Base-by-base conservation (phyloP, 2,888 invertebrate species). In the Nemotelus nigrinus region DNA sequence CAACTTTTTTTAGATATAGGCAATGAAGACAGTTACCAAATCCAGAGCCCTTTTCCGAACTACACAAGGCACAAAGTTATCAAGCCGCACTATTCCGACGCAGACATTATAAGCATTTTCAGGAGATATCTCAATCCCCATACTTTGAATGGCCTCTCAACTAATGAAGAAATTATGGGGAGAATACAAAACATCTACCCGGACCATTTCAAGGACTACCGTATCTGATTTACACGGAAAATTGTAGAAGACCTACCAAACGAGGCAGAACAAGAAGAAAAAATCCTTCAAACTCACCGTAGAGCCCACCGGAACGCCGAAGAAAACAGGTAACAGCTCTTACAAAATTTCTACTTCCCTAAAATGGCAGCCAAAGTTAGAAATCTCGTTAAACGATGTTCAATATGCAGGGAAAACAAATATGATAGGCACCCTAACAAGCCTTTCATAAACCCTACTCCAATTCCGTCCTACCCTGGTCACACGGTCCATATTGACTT, bases 401-500 rank as follows among this genome's bases (percentile, higher is more conserved):
- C 3, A 7, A 53, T 55, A n/a, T 71, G 71, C 8, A 71, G 41
- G 2, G 71, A 55, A 43, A 71, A 55, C 43, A 55, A 71, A 55
- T 71, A 71, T 10, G 55, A 71, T 8, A 4, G 72, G 3, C 72
- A 72, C 3, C 72, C 72, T 10, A 72, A 72, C 41, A 57, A 72
- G 8, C 70, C 47, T 67, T 48, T 25, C 25, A 47, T 48, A 10
- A 67, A 48, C 41, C 55, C 50, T 2, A 70, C 55, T 7, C 70
- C 50, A 39, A 50, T 50, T 70, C 55, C 55, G 3, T 53, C 70
- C 10, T 70, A 70, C 41, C 70, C 39, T 10, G 70, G 43, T 2
- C 70, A 70, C 6, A 77, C 53, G 5, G n/a, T 79, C n/a, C 77
- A 76, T 47, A 2, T 50, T 2, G 50, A 53, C 41, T 48, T 76